Conservation (phyloP, 35 echinoderm and acorn worm genomes). For the Amphiura filiformis region DNA sequence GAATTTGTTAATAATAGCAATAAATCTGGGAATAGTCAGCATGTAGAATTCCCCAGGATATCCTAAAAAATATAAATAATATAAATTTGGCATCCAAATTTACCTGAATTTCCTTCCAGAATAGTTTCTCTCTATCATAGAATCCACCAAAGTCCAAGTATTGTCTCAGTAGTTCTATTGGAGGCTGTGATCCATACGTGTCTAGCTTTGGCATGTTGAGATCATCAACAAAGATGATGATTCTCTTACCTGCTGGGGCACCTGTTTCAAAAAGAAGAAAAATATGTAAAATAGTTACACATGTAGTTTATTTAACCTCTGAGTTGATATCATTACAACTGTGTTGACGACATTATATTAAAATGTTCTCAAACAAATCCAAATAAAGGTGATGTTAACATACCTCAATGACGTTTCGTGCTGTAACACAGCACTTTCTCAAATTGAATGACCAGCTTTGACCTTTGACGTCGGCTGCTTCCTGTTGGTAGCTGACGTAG, state of each 20-base stretch:
- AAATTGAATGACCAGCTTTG: too few species aligned
- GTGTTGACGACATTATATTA: not conserved
- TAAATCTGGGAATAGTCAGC: too few species aligned
- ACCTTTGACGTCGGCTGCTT: too few species aligned
- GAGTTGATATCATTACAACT: too few species aligned
- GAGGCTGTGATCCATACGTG: conserved; percentile 96
- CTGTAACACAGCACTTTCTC: too few species aligned
- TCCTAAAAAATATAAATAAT: not conserved
- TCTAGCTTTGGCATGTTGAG: conserved; percentile 99
- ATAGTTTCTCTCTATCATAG: conserved; percentile 96
- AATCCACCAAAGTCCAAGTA: conserved; percentile 94
- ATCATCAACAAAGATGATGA: conserved; percentile 97
- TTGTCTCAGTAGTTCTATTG: conserved; percentile 92
- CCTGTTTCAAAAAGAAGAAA: conserved; percentile 31
- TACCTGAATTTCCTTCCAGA: conserved; percentile 98
- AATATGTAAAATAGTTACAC: too few species aligned
- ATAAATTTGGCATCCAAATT: not conserved
- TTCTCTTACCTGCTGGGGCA: conserved; percentile 86
- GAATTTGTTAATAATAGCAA: too few species aligned
- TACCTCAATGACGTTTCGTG: too few species aligned
- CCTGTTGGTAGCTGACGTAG: too few species aligned
- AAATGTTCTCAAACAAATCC: not conserved
- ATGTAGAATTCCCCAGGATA: not conserved
- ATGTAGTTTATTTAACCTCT: too few species aligned
- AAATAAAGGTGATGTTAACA: too few species aligned